These are phyloP conservation scores for Hedychridium roseum DNA, from an alignment of 2,888 invertebrate genomes.

Conservation along the genomic window DNA sequence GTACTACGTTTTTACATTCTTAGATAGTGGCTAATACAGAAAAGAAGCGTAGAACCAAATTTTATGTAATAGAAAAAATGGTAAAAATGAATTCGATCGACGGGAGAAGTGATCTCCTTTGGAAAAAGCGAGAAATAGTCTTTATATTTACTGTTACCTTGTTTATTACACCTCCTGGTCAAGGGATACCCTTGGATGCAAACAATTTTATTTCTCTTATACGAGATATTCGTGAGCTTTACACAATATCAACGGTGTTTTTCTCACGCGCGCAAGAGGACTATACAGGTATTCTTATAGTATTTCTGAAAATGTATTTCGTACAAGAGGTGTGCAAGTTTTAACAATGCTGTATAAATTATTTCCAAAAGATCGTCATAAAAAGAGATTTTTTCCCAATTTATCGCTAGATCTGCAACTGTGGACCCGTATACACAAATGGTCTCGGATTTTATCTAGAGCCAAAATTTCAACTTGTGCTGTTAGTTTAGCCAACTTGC, in stretches of 20 bases:
- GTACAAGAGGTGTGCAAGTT: background rate
- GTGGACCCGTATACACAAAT: background rate
- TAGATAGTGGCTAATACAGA: too few species aligned
- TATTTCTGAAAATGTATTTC: too few species aligned
- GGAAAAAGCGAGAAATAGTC: constrained; percentile 18
- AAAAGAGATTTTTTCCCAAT: background rate
- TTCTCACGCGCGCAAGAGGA: background rate
- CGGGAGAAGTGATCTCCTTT: constrained; percentile 24
- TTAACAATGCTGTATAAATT: background rate
- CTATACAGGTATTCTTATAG: background rate
- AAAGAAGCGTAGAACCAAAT: too few species aligned
- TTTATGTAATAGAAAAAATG: too few species aligned
- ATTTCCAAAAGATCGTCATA: background rate
- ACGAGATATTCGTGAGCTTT: background rate
- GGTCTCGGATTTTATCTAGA: background rate
- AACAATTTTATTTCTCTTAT: background rate
- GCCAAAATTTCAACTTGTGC: background rate
- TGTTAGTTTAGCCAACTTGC: background rate
- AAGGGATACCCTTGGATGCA: background rate
- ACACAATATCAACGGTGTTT: background rate
- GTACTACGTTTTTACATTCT: too few species aligned
- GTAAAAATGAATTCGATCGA: too few species aligned
- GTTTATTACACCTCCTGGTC: background rate
- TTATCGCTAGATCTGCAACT: background rate
- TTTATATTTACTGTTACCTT: background rate